These are phyloP conservation scores for Geococcyx californianus DNA, from an alignment of 2,113 vertebrate species.

Conservation along the genomic window DNA sequence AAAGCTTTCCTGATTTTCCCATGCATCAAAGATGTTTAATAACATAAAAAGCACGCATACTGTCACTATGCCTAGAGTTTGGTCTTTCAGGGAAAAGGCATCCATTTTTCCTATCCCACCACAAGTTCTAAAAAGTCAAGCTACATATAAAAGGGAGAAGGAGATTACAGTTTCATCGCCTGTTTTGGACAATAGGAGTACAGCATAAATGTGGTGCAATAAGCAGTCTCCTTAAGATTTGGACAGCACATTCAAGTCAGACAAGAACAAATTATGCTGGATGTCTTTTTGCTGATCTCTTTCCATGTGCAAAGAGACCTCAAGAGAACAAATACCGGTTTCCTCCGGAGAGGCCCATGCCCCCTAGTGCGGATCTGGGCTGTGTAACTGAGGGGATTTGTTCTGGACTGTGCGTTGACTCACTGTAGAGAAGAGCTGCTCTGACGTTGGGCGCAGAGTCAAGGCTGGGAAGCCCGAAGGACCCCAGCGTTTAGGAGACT, in stretches of 20 bases:
- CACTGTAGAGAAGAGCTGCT: neutral
- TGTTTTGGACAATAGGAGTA: neutral
- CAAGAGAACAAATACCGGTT: neutral
- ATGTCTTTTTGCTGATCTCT: neutral
- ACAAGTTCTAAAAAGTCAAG: neutral
- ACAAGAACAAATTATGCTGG: neutral
- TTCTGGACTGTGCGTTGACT: neutral
- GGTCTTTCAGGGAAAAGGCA: neutral
- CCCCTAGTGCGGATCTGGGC: neutral
- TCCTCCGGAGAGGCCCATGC: neutral
- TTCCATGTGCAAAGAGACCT: neutral
- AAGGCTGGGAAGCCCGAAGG: neutral
- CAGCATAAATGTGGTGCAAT: neutral
- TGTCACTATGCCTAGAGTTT: neutral
- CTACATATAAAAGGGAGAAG: neutral
- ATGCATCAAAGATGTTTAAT: neutral
- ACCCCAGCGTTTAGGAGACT: neutral
- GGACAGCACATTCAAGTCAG: neutral
- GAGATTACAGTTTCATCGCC: neutral
- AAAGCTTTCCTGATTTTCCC: neutral
- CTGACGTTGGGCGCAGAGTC: accelerated
- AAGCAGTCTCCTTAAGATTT: neutral
- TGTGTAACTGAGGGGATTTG: accelerated
- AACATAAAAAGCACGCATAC: neutral
- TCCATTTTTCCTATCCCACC: neutral